Evolutionary conservation across 2,797 vertebrate genomes (phyloP).

Genomic region (Rhodeus uyekii): DNA sequence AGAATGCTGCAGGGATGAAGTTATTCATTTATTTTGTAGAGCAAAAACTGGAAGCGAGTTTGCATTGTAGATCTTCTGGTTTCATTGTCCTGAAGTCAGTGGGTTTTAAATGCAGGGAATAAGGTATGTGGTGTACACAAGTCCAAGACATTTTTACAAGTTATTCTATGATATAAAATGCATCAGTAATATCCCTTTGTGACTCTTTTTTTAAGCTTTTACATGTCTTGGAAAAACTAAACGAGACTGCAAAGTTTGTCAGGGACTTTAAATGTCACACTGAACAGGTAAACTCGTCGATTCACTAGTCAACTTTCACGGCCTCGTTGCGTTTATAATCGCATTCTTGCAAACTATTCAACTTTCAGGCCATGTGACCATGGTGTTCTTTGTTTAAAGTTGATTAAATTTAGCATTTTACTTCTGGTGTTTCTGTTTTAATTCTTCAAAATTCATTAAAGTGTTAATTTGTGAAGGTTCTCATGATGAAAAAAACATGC

Average conservation of each 20-base stretch:
- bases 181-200: too few relatives aligned
- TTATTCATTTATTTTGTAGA: not conserved
- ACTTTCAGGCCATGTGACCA: not conserved
- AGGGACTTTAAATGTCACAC: too few relatives aligned
- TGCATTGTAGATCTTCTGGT: not conserved
- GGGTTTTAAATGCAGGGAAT: too few relatives aligned
- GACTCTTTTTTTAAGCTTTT: too few relatives aligned
- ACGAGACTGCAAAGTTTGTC: too few relatives aligned
- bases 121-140: too few relatives aligned
- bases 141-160: too few relatives aligned
- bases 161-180: too few relatives aligned
- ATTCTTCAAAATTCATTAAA: not conserved
- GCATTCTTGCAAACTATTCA: not conserved
- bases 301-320: too few relatives aligned
- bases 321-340: not conserved
- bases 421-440: not conserved
- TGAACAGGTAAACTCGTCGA: too few relatives aligned
- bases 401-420: not conserved
- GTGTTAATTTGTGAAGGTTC: not conserved
- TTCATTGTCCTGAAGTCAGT: not conserved
- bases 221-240: too few relatives aligned
- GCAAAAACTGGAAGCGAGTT: not conserved
- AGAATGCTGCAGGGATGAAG: not conserved
- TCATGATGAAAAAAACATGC: not conserved
- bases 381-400: not conserved